These are phyloP conservation scores for Cololabis saira DNA, from an alignment of 2,113 vertebrate genomes.

Conservation along the genomic window DNA sequence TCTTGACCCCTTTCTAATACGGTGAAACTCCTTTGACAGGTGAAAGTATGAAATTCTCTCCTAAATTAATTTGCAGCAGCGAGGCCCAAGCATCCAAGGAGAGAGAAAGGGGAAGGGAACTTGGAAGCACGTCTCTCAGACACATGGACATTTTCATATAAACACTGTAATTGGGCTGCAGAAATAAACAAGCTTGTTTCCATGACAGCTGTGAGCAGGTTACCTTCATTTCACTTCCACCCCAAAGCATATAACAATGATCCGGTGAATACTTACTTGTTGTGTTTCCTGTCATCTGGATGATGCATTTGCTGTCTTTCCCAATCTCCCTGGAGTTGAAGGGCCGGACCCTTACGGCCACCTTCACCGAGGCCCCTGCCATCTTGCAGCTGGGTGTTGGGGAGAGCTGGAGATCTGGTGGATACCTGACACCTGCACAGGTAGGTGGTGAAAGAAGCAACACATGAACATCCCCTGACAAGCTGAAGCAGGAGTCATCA, in stretches of 20 bases:
- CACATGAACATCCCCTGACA: neutral
- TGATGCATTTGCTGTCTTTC: slow-evolving; percentile 98
- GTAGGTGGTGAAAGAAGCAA: slow-evolving; percentile 2
- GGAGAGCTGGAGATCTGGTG: slow-evolving; percentile 56
- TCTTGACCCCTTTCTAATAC: no score
- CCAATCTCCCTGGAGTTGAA: slow-evolving; percentile 97
- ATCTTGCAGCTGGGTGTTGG: slow-evolving; percentile 73
- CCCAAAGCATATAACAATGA: neutral
- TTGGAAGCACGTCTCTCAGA: no score
- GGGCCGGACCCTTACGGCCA: slow-evolving; percentile 96
- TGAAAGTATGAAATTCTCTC: no score
- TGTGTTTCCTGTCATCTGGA: slow-evolving; percentile 98
- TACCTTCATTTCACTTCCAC: neutral
- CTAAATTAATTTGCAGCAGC: no score
- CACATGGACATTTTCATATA: no score
- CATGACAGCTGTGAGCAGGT: no score
- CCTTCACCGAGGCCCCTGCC: slow-evolving; percentile 96
- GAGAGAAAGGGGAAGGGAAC: no score
- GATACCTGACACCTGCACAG: slow-evolving; percentile 63
- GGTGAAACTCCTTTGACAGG: no score
- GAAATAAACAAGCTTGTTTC: no score
- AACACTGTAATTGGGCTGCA: no score
- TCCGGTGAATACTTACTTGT: slow-evolving; percentile 89
- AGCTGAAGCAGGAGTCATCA: no score
- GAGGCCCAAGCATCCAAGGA: no score